These are phyloP conservation scores for Halichondria panicea DNA, from an alignment of 37 sponge, comb jelly and placozoan species.

Conservation along the genomic window DNA sequence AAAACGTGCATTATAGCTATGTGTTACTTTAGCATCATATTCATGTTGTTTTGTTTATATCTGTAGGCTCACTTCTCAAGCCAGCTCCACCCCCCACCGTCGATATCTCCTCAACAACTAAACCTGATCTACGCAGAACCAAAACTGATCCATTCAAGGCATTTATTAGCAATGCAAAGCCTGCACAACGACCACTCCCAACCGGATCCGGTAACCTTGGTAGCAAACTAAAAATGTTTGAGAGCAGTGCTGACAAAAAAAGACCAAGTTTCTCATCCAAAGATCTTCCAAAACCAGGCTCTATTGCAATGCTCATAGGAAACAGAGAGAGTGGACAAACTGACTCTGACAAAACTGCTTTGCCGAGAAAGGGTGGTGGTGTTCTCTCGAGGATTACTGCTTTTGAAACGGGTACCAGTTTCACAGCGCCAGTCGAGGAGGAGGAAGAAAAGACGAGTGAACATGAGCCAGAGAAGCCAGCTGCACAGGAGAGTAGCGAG, in stretches of 20 bases:
- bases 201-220: neutral
- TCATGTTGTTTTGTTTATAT: neutral
- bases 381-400: slow-evolving; percentile 21
- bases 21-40: neutral
- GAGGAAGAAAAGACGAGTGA: neutral
- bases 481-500: neutral
- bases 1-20: neutral
- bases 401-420: slow-evolving; percentile 22
- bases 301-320: neutral
- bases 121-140: neutral
- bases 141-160: neutral
- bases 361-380: neutral
- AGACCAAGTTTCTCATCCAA: neutral
- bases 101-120: neutral
- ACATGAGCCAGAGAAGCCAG: neutral
- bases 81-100: slow-evolving; percentile 3
- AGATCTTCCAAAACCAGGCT: slow-evolving; percentile 6
- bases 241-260: neutral
- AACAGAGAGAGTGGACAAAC: neutral
- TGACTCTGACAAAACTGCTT: neutral
- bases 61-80: neutral
- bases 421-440: neutral
- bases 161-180: neutral
- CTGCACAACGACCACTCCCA: neutral
- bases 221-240: slow-evolving; percentile 35